A percentile compares a stretch with the other conserved stretches of the same genome.
Evolutionary conservation across 2,888 invertebrate genomes (phyloP).

Genomic region (Mesopsocus fuscifrons): DNA sequence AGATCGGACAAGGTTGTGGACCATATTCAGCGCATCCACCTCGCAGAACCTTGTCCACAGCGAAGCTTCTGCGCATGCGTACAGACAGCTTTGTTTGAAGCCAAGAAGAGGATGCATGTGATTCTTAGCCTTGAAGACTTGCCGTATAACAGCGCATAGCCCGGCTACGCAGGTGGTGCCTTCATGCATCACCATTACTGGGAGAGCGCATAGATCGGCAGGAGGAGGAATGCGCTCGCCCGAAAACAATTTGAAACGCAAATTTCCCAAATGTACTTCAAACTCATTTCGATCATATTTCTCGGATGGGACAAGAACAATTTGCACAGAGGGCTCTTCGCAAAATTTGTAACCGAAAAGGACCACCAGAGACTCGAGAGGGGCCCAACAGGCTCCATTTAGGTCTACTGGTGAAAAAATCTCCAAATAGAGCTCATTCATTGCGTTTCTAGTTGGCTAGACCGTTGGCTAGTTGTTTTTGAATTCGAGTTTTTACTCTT

Average conservation of each 20-base stretch:
- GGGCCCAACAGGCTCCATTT: constrained; percentile 22
- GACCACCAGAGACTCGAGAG: constrained; percentile 42
- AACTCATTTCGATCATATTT: constrained; percentile 20
- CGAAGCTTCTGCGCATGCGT: constrained; percentile 67
- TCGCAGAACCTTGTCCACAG: constrained; percentile 84
- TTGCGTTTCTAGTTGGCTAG: constrained; percentile 22
- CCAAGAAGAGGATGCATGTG: constrained; percentile 25
- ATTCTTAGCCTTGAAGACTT: constrained; percentile 23
- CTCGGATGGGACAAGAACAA: constrained; percentile 25
- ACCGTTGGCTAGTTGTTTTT: constrained; percentile 50
- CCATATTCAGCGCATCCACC: constrained; percentile 44
- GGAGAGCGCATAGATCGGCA: constrained; percentile 34
- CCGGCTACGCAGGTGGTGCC: constrained; percentile 49
- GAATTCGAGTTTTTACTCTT: constrained; percentile 43
- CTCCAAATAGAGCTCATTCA: constrained; percentile 22
- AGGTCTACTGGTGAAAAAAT: constrained; percentile 19
- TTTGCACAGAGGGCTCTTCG: constrained; percentile 25
- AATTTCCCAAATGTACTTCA: constrained; percentile 22
- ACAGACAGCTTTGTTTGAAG: constrained; percentile 58
- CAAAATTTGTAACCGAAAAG: constrained; percentile 41
- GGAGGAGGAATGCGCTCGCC: constrained; percentile 25
- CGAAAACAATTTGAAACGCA: constrained; percentile 17
- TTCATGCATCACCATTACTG: constrained; percentile 33
- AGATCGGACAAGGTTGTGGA: constrained; percentile 19
- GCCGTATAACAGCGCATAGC: constrained; percentile 50